A percentile compares a stretch with the other conserved stretches of the same genome.
These are phyloP conservation scores for Thryonomys swinderianus DNA, from an alignment of 2,113 vertebrate species.

Conservation along the genomic window DNA sequence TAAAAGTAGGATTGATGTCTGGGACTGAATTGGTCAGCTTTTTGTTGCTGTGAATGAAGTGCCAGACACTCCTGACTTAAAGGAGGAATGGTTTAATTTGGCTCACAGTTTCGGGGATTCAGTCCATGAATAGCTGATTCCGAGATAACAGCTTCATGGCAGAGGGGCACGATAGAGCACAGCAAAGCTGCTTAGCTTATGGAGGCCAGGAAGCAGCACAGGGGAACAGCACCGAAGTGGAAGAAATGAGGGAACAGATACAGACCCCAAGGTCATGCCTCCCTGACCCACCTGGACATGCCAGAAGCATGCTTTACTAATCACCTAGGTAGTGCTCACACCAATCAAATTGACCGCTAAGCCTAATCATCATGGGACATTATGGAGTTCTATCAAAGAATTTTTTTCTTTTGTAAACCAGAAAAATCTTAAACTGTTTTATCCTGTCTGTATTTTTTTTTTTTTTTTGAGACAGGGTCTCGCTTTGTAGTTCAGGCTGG, in stretches of 20 bases:
- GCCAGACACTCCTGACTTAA: background rate
- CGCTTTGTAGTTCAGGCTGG: no score
- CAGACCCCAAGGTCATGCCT: background rate
- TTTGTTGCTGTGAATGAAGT: background rate
- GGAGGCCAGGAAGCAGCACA: background rate
- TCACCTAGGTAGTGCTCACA: background rate
- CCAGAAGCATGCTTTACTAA: background rate
- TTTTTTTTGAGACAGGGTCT: no score
- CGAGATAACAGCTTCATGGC: background rate
- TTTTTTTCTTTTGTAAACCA: slow-evolving; percentile 10
- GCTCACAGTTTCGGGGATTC: background rate
- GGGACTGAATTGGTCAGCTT: background rate
- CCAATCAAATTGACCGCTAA: background rate
- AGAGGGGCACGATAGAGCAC: background rate
- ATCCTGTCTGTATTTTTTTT: slow-evolving; percentile 3
- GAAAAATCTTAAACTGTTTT: background rate
- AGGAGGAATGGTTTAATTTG: background rate
- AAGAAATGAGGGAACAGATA: background rate
- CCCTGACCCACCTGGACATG: background rate
- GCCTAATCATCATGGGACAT: background rate
- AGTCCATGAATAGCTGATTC: background rate
- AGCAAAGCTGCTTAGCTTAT: background rate
- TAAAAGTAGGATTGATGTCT: background rate
- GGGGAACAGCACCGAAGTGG: background rate
- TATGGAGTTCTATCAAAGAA: background rate